These are phyloP conservation scores for Thecophora atra DNA, from an alignment of 2,888 invertebrate genomes.

Conservation along the genomic window DNA sequence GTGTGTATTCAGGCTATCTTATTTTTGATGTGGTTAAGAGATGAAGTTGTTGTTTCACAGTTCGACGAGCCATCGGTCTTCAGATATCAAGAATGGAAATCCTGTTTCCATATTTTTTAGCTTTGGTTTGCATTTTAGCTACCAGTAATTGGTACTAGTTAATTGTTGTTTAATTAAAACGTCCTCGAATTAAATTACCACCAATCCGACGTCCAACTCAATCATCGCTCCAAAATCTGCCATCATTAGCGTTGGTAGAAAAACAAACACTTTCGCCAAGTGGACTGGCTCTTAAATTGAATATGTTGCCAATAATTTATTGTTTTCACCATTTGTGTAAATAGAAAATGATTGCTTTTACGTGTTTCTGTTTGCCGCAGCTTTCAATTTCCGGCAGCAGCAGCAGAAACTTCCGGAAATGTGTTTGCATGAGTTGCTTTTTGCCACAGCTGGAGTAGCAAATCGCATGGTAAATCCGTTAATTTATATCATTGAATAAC, in stretches of 20 bases:
- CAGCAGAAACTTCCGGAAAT: slow-evolving; percentile 6
- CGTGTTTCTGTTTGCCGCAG: background rate
- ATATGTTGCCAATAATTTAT: background rate
- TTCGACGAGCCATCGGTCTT: no score
- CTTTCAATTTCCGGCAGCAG: slow-evolving; percentile 8
- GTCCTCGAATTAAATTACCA: background rate
- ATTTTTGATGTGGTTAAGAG: no score
- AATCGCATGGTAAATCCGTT: background rate
- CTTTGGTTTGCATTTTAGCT: no score
- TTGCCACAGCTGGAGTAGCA: background rate
- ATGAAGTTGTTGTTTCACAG: no score
- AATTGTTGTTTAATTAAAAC: no score
- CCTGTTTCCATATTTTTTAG: no score
- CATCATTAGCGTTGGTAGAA: background rate
- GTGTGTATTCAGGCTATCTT: no score
- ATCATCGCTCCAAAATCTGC: background rate
- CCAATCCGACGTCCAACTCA: background rate
- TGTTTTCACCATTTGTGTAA: background rate
- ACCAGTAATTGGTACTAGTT: no score
- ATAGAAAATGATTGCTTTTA: background rate
- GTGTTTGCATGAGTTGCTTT: background rate
- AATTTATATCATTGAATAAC: background rate
- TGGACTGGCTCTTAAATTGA: background rate
- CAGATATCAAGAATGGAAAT: no score
- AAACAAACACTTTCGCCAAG: background rate